Base-by-base conservation (phyloP, 2,888 invertebrate species). In the Perizoma flavofasciatum region DNA sequence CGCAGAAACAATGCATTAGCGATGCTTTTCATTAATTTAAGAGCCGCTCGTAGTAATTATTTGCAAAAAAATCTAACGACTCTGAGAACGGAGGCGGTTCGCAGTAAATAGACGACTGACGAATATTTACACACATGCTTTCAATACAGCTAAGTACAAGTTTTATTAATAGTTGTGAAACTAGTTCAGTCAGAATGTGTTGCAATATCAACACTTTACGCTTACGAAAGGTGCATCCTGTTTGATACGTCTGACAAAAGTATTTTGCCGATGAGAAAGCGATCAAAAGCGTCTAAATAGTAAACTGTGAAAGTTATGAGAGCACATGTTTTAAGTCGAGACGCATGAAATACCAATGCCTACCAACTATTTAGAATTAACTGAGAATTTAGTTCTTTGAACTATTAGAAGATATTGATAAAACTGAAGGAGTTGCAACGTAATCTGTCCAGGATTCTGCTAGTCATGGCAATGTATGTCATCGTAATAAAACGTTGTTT, bases 1-100 rank as follows among this genome's bases (percentile, higher is more conserved):
- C 82, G 77, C 79, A 84, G 79, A 83, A 86, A 86, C 85, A 86
- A 85, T 83, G 84, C 82, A 82, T 83, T 83, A 79, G 78, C 80
- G 77, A 82, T 82, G 82, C 78, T 81, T 82, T 84, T 83, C 80
- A 85, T 86, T 81, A 84, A 83, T 81, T 82, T 82, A 72, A 81
- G 75, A 78, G 71, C 73, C 69, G 70, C 70, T 69, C 68, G 67
- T 68, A 68, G 75, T 74, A 68, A 76, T 74, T 75, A 79, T 76
- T 81, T 75, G 76, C 74, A 77, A 82, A 73, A 73, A 74, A 72
- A 73, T 69, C 74, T 68, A 70, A 70, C 60, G 63, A 63, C 62
- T 68, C 65, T 70, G 67, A 73, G 73, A 75, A 78, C 73, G 63
- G 69, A 72, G 70, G 67, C 63, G 65, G 68, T 62, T 65, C 67